Evolutionary conservation across 2,113 vertebrate species (phyloP), one percentile per base, ranked within the genome.

Genomic region (Vidua chalybeata): DNA sequence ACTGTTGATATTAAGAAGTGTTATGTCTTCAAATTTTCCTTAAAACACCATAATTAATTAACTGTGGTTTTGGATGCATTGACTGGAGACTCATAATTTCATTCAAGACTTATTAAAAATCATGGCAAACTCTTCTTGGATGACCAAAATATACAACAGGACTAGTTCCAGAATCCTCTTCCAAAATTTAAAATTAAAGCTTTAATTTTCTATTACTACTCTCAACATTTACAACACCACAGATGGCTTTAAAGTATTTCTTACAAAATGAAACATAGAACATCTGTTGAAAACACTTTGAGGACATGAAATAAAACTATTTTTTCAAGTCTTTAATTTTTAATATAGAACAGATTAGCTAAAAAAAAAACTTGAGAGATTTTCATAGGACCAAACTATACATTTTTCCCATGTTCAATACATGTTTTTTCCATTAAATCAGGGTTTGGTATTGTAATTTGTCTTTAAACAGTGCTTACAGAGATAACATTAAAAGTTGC

Each of bases 401-500:
- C 41, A 67, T 93, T 93, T 89, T 95, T 71, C 76, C 92, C 81
- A 87, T 93, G 89, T 96, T 96, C 66, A 87, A 93, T 96, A 80
- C 74, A 96, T 88, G 81, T 46, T 94, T 97, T 96, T 96, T 93
- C 84, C 96, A 95, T 96, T 97, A 96, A 94, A 95, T 89, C 83
- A 84, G 49, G 61, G 84, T 92, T 96, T 95, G 94, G 89, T 89
- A 90, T 94, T 96, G 93, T 96, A 94, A 96, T 97, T 96, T 97
- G 89, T 97, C 84, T 93, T 95, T 90, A 93, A 95, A 89, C 66
- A 87, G 85, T 87, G 88, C 55, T 90, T 93, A 71, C 51, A 92
- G 90, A 97, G 97, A 97, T 97, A 98, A 98, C 93, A 95, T 95
- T 96, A 96, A 94, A 94, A 96, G 78, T 94, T 90, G 62, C 95